Evolutionary conservation across 2,113 vertebrate genomes (phyloP).

Genomic region (Coptodon bakossiorum): DNA sequence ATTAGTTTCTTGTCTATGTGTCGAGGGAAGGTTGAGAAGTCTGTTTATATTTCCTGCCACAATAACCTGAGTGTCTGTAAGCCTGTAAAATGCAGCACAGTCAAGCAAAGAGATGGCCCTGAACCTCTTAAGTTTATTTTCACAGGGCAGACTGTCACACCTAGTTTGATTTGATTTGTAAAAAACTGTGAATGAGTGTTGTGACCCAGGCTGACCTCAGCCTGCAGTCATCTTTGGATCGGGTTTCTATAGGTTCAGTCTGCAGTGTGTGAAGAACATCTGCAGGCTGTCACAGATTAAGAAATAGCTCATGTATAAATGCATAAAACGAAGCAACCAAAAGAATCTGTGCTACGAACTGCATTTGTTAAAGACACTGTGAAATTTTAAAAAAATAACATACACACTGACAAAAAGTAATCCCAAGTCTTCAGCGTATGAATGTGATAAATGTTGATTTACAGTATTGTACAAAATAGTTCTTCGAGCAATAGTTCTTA

Average conservation of each 20-base stretch:
- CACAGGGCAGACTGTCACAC: conserved; percentile 47
- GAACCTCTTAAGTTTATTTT: conserved; percentile 50
- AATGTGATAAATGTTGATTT: not conserved
- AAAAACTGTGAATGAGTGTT: conserved; percentile 41
- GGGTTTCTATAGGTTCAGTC: not conserved
- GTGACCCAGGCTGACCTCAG: conserved; percentile 28
- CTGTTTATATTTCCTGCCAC: conserved; percentile 43
- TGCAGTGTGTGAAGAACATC: not conserved
- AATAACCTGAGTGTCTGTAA: not conserved
- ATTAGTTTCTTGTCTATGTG: conserved; percentile 14
- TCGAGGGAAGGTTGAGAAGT: conserved; percentile 13
- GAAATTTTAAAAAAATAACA: fast-evolving
- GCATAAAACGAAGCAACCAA: not conserved
- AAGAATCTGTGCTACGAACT: not conserved
- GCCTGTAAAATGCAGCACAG: not conserved
- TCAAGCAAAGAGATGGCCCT: not conserved
- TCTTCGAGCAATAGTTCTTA: not conserved
- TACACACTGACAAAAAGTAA: not conserved
- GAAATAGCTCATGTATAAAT: not conserved
- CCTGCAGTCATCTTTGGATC: not conserved
- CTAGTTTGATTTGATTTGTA: conserved; percentile 51
- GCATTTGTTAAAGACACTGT: not conserved
- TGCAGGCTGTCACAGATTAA: not conserved
- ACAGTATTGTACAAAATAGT: not conserved
- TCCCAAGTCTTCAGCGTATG: not conserved